A percentile compares a stretch with the other conserved stretches of the same genome.
These are phyloP conservation scores for Scotopteryx bipunctaria DNA, from an alignment of 2,888 invertebrate genomes.

Conservation along the genomic window DNA sequence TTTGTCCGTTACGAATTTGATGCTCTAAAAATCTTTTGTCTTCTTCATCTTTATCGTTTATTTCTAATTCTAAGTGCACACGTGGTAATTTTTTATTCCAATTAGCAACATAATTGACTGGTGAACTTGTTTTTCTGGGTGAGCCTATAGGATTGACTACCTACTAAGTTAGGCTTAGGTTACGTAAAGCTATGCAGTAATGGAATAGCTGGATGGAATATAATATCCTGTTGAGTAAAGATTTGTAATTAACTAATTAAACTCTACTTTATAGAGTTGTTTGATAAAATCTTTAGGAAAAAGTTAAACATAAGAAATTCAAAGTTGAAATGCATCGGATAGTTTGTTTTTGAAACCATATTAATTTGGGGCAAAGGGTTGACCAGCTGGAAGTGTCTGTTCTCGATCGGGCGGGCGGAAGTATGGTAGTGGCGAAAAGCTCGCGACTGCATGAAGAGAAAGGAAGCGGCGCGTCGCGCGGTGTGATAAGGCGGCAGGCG, in stretches of 20 bases:
- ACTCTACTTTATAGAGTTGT: no score
- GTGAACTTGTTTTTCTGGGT: no score
- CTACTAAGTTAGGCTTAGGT: no score
- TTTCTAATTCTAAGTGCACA: slow-evolving; percentile 9
- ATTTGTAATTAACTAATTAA: no score
- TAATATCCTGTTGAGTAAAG: no score
- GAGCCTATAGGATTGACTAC: no score
- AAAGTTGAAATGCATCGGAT: not conserved
- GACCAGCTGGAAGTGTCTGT: slow-evolving; percentile 69
- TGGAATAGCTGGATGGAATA: no score
- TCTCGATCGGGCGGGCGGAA: slow-evolving; percentile 73
- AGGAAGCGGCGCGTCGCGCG: slow-evolving; percentile 79
- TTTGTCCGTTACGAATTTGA: slow-evolving; percentile 7
- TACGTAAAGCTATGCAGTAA: no score
- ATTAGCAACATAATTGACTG: no score
- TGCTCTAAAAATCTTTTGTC: not conserved
- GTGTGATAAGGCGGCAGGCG: slow-evolving; percentile 79
- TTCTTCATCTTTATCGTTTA: slow-evolving; percentile 6
- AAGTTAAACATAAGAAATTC: not conserved
- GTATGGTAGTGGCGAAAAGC: slow-evolving; percentile 81
- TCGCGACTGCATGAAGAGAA: slow-evolving; percentile 82
- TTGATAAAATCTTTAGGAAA: not conserved
- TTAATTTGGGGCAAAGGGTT: not conserved
- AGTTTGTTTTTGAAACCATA: not conserved
- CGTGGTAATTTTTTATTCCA: not conserved